Percentiles rank a stretch among this genome's conserved stretches.
Evolutionary conservation across 2,113 vertebrate species (phyloP).

Genomic region (Hippocampus guttulatus): DNA sequence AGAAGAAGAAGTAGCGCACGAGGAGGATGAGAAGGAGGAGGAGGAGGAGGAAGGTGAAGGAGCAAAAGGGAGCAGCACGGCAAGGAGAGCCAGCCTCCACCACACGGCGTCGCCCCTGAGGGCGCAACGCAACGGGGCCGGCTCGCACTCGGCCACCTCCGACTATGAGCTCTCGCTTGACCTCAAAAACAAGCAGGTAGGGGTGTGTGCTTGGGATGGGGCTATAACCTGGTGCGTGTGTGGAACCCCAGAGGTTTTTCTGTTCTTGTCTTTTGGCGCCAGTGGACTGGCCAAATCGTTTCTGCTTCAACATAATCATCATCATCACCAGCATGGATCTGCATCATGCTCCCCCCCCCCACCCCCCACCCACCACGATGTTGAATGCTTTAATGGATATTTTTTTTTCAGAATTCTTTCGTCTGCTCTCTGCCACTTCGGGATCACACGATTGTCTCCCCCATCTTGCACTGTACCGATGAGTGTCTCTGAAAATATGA

Average conservation of each 20-base stretch:
- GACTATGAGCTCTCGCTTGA: constrained; percentile 98
- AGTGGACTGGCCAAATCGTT: constrained; percentile 23
- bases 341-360: neutral
- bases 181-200: constrained; percentile 99
- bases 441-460: constrained; percentile 11
- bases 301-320: constrained; percentile 30
- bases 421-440: constrained; percentile 11
- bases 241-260: constrained; percentile 1
- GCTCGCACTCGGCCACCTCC: constrained; percentile 82
- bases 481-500: constrained; percentile 10
- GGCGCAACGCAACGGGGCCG: constrained; percentile 87
- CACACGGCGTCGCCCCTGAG: constrained; percentile 85
- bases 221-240: constrained; percentile 7
- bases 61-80: constrained; percentile 76
- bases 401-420: neutral
- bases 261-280: constrained; percentile 5
- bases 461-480: constrained; percentile 8
- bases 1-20: constrained; percentile 37
- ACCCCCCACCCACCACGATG: too few relatives aligned
- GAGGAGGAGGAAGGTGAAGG: constrained; percentile 79
- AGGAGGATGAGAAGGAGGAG: constrained; percentile 48
- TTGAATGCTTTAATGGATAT: neutral
- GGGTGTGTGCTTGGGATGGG: constrained; percentile 52
- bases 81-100: constrained; percentile 85
- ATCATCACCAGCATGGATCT: constrained; percentile 25